Percentiles rank a stretch among this genome's conserved stretches.
Evolutionary conservation across 2,113 vertebrate genomes (phyloP).

Genomic region (Halcyon malimbica): DNA sequence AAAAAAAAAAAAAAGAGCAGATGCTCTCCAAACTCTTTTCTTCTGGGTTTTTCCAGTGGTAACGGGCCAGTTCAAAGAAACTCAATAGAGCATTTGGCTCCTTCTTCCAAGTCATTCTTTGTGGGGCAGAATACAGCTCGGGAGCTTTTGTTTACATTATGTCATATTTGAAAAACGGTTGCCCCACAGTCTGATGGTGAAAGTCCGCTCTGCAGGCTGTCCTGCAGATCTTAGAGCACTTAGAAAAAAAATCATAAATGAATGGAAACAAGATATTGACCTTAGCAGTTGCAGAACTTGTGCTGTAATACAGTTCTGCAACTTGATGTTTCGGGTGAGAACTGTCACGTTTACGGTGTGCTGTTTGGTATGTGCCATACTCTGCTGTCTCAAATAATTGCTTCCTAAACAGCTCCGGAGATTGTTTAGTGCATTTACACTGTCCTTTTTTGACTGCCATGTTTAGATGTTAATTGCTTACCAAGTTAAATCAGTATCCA

Average conservation of each 20-base stretch:
- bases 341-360: background rate
- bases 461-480: background rate
- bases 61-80: background rate
- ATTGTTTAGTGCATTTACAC: background rate
- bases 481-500: background rate
- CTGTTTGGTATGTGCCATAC: background rate
- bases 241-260: background rate
- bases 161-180: background rate
- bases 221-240: background rate
- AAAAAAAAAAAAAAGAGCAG: no score
- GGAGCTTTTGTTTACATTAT: background rate
- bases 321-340: background rate
- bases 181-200: background rate
- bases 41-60: background rate
- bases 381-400: background rate
- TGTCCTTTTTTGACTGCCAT: background rate
- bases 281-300: background rate
- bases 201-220: background rate
- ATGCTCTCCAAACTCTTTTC: background rate
- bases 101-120: background rate
- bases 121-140: background rate
- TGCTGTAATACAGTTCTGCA: conserved; percentile 10
- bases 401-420: background rate
- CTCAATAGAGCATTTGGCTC: background rate
- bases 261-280: background rate